Percentiles rank a stretch among this genome's conserved stretches.
Conservation (phyloP, 2,888 invertebrate species). For the Hypselothyrea guttata region DNA sequence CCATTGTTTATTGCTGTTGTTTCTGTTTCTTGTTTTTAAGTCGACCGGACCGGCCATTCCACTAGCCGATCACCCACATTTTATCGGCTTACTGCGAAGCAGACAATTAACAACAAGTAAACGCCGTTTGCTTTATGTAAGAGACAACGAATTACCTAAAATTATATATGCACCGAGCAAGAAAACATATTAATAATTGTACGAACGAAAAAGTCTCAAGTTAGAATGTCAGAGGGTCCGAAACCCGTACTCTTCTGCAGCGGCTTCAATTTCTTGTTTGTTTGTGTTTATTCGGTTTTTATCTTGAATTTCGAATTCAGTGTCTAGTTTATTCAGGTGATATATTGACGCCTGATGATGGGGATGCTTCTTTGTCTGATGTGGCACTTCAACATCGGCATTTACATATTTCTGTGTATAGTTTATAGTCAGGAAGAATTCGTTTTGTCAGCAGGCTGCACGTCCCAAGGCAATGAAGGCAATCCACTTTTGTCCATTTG, state of each 20-base stretch:
- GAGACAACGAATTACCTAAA: conserved; percentile 13
- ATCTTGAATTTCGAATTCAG: conserved; percentile 12
- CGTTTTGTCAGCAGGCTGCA: conserved; percentile 15
- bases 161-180: too few species aligned
- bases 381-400: conserved; percentile 57
- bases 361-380: conserved; percentile 15
- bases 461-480: conserved; percentile 54
- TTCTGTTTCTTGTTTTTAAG: conserved; percentile 19
- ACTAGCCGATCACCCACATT: conserved; percentile 60
- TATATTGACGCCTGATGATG: conserved; percentile 19
- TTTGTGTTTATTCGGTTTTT: neutral
- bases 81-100: conserved; percentile 52
- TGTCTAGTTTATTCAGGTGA: conserved; percentile 26
- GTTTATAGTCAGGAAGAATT: conserved; percentile 52
- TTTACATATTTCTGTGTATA: conserved; percentile 45
- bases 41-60: conserved; percentile 34
- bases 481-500: conserved; percentile 56
- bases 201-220: too few species aligned
- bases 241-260: neutral
- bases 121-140: conserved; percentile 57
- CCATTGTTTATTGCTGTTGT: conserved; percentile 13
- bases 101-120: conserved; percentile 32
- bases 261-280: conserved; percentile 18
- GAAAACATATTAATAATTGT: too few species aligned
- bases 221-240: too few species aligned